Evolutionary conservation across 2,888 invertebrate species (phyloP).

Genomic region (Eudemis profundana): DNA sequence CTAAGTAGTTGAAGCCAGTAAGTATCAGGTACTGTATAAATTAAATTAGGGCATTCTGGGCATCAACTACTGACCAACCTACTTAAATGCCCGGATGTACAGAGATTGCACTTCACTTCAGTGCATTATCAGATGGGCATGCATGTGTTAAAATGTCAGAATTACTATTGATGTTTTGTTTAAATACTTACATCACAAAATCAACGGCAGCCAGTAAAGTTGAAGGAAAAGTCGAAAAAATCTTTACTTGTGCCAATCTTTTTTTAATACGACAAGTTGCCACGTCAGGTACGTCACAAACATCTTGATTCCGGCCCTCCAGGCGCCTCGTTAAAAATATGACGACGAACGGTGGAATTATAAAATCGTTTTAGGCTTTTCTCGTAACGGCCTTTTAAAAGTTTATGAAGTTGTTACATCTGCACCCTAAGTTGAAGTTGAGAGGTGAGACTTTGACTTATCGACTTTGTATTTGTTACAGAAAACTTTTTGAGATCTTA

Average conservation of each 20-base stretch:
- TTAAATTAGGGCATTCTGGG: no score
- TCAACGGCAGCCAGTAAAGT: not conserved
- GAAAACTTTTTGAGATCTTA: conserved; percentile 22
- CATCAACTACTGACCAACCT: no score
- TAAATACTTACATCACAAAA: not conserved
- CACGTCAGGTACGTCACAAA: not conserved
- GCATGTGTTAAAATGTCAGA: no score
- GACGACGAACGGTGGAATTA: conserved; percentile 8
- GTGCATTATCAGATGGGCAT: no score
- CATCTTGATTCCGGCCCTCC: not conserved
- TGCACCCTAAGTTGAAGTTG: conserved; percentile 11
- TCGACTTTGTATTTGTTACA: conserved; percentile 2
- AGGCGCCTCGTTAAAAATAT: conserved; percentile 27
- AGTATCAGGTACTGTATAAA: no score
- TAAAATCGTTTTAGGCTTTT: conserved; percentile 19
- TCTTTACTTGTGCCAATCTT: not conserved
- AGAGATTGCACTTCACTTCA: no score
- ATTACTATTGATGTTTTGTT: no score
- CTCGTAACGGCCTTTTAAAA: conserved; percentile 24
- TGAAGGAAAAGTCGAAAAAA: not conserved
- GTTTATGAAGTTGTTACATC: conserved; percentile 27
- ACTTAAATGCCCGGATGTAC: no score
- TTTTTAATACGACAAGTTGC: not conserved
- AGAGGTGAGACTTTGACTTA: conserved; percentile 28
- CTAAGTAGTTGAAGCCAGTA: no score